These are phyloP conservation scores for Onthophagus taurus DNA, from an alignment of 1,140 invertebrate species.

Conservation along the genomic window DNA sequence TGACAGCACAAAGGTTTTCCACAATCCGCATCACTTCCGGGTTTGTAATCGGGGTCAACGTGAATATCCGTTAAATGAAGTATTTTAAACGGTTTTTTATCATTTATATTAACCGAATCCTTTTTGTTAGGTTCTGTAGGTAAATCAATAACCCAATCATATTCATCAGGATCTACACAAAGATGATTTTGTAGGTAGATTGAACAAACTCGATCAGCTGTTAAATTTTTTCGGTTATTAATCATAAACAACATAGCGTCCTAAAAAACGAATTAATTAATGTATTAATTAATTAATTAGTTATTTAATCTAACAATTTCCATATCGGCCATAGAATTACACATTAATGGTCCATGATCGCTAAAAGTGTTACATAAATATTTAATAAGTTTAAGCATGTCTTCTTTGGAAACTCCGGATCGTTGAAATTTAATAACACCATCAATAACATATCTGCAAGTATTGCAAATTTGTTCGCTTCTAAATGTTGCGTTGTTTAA, in stretches of 20 bases:
- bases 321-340: not conserved
- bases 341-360: not conserved
- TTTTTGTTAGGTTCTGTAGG: not conserved
- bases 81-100: constrained; percentile 41
- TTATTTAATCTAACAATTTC: constrained; percentile 1
- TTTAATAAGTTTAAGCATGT: constrained; percentile 1
- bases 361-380: not conserved
- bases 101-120: not conserved
- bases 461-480: not conserved
- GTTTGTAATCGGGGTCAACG: constrained; percentile 63
- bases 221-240: constrained; percentile 25
- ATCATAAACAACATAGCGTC: constrained; percentile 21
- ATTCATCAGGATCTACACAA: constrained; percentile 22
- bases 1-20: constrained; percentile 72
- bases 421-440: not conserved
- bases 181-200: constrained; percentile 20
- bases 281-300: not conserved
- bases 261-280: constrained; percentile 4
- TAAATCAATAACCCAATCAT: constrained; percentile 4
- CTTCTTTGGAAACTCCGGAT: not conserved
- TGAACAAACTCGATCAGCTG: constrained; percentile 22
- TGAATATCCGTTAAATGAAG: constrained; percentile 76
- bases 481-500: not conserved
- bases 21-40: constrained; percentile 57
- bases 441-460: constrained; percentile 6